Evolutionary conservation across 2,113 vertebrate genomes (phyloP).

Genomic region (Nibea coibor): DNA sequence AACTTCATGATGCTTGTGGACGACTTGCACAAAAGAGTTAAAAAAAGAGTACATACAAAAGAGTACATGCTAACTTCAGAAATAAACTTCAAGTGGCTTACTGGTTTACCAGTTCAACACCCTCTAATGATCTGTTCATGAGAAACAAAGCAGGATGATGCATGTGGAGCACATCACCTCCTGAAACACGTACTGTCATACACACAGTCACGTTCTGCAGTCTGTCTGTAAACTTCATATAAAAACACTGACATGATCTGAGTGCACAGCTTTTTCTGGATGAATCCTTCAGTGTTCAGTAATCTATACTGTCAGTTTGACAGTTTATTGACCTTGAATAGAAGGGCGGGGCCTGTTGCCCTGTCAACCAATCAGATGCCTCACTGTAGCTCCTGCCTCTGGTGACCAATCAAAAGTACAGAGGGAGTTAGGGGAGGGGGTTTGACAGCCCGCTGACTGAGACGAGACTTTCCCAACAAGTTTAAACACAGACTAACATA

Average conservation of each 20-base stretch:
- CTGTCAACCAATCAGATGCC: slow-evolving; percentile 30
- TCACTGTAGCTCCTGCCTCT: neutral
- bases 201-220: too few species aligned
- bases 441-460: neutral
- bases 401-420: slow-evolving; percentile 43
- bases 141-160: too few species aligned
- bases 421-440: neutral
- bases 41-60: too few species aligned
- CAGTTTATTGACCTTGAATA: slow-evolving; percentile 10
- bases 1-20: neutral
- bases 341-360: neutral
- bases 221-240: neutral
- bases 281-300: neutral
- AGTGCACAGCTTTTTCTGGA: neutral
- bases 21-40: neutral
- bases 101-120: too few species aligned
- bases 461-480: too few species aligned
- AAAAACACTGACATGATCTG: neutral
- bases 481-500: neutral
- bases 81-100: too few species aligned
- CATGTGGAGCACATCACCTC: too few species aligned
- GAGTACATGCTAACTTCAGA: neutral
- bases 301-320: neutral
- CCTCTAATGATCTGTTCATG: neutral
- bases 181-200: too few species aligned